Percentiles rank a stretch among this genome's conserved stretches.
Conservation (phyloP, 2,113 vertebrate genomes). For the Elanus axillaris region DNA sequence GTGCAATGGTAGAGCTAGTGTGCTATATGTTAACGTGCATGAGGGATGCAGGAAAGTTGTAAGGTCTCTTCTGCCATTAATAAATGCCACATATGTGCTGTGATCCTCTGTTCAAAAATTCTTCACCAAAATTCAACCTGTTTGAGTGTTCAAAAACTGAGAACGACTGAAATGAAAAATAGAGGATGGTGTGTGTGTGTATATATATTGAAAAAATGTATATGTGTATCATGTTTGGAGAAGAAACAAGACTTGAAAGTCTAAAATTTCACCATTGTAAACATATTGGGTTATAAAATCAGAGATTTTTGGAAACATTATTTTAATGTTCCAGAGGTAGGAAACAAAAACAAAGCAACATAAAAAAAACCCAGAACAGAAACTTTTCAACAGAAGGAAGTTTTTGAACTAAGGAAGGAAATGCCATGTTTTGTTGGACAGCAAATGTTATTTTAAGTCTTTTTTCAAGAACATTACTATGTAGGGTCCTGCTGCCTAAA, state of each 20-base stretch:
- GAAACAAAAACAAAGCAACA: neutral
- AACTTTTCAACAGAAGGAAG: neutral
- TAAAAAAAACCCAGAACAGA: neutral
- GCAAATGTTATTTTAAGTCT: neutral
- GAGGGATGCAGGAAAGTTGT: neutral
- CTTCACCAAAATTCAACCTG: neutral
- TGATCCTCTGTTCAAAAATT: neutral
- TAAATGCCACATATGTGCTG: neutral
- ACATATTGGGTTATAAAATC: neutral
- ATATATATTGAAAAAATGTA: rapidly evolving
- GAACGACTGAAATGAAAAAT: neutral
- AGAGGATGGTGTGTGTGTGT: neutral
- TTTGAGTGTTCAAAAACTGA: neutral
- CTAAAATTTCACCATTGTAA: neutral
- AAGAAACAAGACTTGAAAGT: neutral
- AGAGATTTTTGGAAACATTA: neutral
- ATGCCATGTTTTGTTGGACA: neutral
- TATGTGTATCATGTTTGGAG: neutral
- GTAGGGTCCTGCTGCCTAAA: neutral
- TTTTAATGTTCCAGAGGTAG: neutral
- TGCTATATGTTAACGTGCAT: neutral
- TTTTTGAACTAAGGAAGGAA: neutral
- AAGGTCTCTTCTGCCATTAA: neutral
- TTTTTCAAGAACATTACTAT: neutral
- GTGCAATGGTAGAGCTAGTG: neutral